phyloP scores from a whole-genome alignment of 2,113 vertebrate species.

The Formicarius rufipectus region DNA sequence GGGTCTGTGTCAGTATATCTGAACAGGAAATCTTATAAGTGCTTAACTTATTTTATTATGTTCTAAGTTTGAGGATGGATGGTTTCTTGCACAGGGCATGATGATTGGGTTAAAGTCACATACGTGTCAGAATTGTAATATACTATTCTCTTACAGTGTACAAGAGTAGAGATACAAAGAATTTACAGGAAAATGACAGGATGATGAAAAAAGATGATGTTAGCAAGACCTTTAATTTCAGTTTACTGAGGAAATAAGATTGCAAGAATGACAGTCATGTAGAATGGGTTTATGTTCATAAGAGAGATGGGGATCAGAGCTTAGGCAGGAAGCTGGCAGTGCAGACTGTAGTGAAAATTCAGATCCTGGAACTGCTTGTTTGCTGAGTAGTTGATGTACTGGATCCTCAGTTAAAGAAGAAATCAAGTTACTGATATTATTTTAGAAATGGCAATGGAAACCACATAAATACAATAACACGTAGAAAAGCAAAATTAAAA shows the following conservation, averaged over 20 bases:
- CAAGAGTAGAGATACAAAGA: neutral
- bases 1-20: neutral
- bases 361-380: neutral
- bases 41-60: neutral
- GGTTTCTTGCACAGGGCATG: neutral
- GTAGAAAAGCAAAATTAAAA: neutral
- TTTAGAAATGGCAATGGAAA: neutral
- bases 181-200: neutral
- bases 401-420: neutral
- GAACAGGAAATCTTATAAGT: neutral
- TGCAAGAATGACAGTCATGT: neutral
- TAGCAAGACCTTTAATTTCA: neutral
- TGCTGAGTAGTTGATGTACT: neutral
- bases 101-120: neutral
- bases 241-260: neutral
- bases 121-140: neutral
- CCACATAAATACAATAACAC: neutral
- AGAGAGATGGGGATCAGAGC: neutral
- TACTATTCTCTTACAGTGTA: neutral
- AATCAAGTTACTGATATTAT: neutral
- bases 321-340: neutral
- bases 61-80: neutral
- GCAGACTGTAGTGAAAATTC: neutral
- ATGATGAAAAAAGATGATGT: neutral
- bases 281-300: neutral